A percentile compares a stretch with the other conserved stretches of the same genome.
Conservation (phyloP, 2,797 vertebrate species). For the Orientallactaga sibirica region DNA sequence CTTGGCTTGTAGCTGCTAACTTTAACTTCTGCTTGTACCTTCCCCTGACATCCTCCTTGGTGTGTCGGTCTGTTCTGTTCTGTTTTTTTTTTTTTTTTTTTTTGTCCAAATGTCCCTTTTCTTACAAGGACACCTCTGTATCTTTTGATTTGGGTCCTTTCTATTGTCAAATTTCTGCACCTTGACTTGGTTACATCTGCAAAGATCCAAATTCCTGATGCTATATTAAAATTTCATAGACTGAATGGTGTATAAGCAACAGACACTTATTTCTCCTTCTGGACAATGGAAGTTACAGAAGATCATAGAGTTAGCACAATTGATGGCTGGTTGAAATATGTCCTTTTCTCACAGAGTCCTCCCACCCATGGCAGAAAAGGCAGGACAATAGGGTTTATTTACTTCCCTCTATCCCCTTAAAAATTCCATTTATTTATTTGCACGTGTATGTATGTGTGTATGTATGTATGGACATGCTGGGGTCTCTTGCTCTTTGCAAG, state of each 20-base stretch:
- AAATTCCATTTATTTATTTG: no score
- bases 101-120: not conserved
- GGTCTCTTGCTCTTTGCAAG: no score
- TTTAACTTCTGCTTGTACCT: not conserved
- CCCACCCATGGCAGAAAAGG: not conserved
- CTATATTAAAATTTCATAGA: not conserved
- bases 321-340: not conserved
- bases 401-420: not conserved
- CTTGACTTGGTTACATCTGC: not conserved
- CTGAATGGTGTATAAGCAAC: not conserved
- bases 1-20: not conserved
- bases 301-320: not conserved
- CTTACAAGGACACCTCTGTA: not conserved
- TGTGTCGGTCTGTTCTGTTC: not conserved
- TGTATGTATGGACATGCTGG: no score
- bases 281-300: not conserved
- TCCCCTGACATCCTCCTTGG: not conserved
- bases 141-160: not conserved
- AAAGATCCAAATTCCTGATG: not conserved
- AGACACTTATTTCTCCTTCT: not conserved
- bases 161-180: not conserved
- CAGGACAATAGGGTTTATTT: not conserved
- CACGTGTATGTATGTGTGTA: no score
- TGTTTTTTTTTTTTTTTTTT: not conserved
- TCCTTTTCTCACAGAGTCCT: not conserved